phyloP scores from a whole-genome alignment of 2,888 invertebrate species.

The Timandra comae region DNA sequence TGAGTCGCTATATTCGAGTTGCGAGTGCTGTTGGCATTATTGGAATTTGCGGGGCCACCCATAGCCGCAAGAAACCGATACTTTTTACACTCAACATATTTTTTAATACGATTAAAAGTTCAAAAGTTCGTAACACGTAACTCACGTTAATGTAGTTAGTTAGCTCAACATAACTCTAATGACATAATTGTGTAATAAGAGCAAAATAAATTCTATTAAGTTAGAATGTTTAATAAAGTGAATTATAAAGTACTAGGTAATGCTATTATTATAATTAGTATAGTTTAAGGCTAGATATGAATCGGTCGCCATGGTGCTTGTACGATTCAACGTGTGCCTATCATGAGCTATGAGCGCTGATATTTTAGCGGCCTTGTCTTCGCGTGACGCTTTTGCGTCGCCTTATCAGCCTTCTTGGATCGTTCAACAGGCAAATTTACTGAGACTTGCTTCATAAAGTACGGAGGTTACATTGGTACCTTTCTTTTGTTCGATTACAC shows the following conservation, averaged over 20 bases:
- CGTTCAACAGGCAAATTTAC: slow-evolving; percentile 39
- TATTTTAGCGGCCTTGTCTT: slow-evolving; percentile 38
- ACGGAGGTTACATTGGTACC: slow-evolving; percentile 25
- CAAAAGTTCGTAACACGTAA: too few species aligned
- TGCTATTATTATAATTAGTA: too few species aligned
- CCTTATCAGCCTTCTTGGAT: slow-evolving; percentile 40
- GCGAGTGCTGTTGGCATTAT: slow-evolving; percentile 47
- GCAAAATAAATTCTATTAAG: too few species aligned
- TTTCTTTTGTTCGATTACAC: slow-evolving; percentile 22
- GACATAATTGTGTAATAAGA: too few species aligned
- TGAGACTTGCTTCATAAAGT: slow-evolving; percentile 31
- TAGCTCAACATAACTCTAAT: too few species aligned
- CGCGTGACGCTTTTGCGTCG: slow-evolving; percentile 42
- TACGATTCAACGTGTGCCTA: slow-evolving; percentile 22
- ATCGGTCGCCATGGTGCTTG: slow-evolving; percentile 6
- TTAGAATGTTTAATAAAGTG: too few species aligned
- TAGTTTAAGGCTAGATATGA: background rate
- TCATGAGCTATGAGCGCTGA: slow-evolving; percentile 44
- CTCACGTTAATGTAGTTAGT: too few species aligned
- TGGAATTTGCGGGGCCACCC: slow-evolving; percentile 41
- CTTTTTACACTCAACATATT: slow-evolving; percentile 1
- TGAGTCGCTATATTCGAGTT: slow-evolving; percentile 45
- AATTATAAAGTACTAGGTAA: too few species aligned
- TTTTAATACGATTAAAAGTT: slow-evolving; percentile 3
- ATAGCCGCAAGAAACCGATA: slow-evolving; percentile 25